A percentile compares a stretch with the other conserved stretches of the same genome.
phyloP scores from a whole-genome alignment of 2,888 invertebrate genomes.

The Bimastos eiseni region DNA sequence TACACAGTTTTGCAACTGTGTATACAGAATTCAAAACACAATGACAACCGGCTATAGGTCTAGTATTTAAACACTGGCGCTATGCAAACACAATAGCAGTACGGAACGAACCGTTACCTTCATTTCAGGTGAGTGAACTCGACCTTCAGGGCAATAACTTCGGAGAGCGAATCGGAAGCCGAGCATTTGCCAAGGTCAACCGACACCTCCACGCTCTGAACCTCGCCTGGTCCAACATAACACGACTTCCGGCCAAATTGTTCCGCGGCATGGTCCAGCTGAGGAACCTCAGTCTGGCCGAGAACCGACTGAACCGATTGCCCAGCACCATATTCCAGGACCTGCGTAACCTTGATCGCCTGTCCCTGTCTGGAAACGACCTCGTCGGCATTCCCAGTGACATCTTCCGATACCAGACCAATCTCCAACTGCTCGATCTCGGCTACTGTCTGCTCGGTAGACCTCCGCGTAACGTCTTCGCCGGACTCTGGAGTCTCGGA shows the following conservation, averaged over 20 bases:
- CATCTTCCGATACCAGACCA: constrained; percentile 42
- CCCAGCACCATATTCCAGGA: constrained; percentile 40
- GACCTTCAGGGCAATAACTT: constrained; percentile 45
- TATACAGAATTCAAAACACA: too few relatives aligned
- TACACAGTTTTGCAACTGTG: too few relatives aligned
- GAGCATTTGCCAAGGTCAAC: constrained; percentile 38
- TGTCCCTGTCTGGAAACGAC: constrained; percentile 44
- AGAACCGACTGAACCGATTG: constrained; percentile 40
- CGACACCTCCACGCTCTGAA: constrained; percentile 37
- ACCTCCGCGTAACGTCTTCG: constrained; percentile 39
- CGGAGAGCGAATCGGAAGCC: constrained; percentile 29
- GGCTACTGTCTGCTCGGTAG: constrained; percentile 41
- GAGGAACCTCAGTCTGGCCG: constrained; percentile 42
- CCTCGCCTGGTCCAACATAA: constrained; percentile 45
- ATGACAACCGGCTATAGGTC: too few relatives aligned
- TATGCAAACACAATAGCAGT: neutral
- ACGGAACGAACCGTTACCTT: neutral
- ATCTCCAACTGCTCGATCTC: constrained; percentile 41
- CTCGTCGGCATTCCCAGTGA: constrained; percentile 36
- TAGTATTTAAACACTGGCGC: neutral
- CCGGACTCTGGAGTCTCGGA: constrained; percentile 43
- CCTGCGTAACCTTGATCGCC: constrained; percentile 37
- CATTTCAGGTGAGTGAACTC: constrained; percentile 35
- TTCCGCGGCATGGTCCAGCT: constrained; percentile 41
- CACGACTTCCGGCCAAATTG: constrained; percentile 36